phyloP scores from a whole-genome alignment of 2,888 invertebrate species.

The Stratiomys singularior region DNA sequence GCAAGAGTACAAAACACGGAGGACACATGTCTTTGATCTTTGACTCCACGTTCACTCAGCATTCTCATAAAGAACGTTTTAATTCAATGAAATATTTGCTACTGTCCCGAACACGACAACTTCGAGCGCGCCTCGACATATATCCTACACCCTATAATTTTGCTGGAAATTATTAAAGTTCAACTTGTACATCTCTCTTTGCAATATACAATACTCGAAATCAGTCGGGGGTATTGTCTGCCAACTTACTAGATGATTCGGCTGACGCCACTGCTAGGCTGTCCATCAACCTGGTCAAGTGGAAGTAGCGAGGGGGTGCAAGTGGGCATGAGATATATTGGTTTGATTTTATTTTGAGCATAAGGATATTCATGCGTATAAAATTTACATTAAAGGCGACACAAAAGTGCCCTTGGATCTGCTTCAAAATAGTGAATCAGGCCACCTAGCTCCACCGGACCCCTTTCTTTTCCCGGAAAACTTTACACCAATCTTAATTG shows the following conservation, averaged over 20 bases:
- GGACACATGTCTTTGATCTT: constrained; percentile 40
- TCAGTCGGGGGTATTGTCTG: constrained; percentile 14
- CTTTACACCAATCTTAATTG: no score
- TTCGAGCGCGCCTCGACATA: constrained; percentile 12
- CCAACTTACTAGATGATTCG: neutral
- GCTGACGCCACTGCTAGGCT: no score
- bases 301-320: neutral
- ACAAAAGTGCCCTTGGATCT: no score
- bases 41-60: constrained; percentile 24
- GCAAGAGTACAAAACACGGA: neutral
- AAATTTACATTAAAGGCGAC: no score
- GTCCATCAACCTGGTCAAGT: neutral
- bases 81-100: constrained; percentile 46
- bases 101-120: constrained; percentile 33
- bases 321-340: neutral
- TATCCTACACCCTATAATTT: constrained; percentile 40
- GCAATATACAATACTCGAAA: neutral
- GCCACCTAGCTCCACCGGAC: no score
- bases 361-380: no score
- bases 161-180: constrained; percentile 42
- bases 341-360: no score
- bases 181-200: constrained; percentile 23
- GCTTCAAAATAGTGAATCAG: no score
- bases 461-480: no score
- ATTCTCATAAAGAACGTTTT: constrained; percentile 25